These are phyloP conservation scores for Polyommatus icarus DNA, from an alignment of 2,888 invertebrate genomes.

Conservation along the genomic window DNA sequence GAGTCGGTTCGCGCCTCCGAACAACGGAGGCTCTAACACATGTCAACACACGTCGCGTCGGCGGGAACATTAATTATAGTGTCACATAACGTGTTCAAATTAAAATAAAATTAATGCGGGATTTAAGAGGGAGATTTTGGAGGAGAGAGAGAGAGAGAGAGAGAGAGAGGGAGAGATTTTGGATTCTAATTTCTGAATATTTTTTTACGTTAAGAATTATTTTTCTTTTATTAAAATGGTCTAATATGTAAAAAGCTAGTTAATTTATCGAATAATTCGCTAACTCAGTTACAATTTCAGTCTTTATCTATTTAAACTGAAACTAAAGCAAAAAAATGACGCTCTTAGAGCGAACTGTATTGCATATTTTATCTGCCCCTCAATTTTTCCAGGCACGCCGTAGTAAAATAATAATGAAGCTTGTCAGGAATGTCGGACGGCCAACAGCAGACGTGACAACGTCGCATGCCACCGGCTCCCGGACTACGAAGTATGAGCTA, in stretches of 20 bases:
- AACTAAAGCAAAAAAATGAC: not conserved
- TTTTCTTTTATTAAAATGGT: not conserved
- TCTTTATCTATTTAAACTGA: not conserved
- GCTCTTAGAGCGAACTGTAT: not conserved
- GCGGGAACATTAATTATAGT: slow-evolving; percentile 51
- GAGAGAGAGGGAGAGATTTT: not conserved
- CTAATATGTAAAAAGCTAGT: no score
- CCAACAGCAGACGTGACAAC: slow-evolving; percentile 50
- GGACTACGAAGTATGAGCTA: slow-evolving; percentile 64
- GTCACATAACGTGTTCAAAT: slow-evolving; percentile 52
- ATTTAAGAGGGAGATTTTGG: slow-evolving; percentile 41
- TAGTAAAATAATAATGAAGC: slow-evolving; percentile 66
- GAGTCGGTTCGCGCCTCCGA: slow-evolving; percentile 74
- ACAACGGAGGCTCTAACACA: slow-evolving; percentile 66
- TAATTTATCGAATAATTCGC: no score
- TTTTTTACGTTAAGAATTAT: not conserved
- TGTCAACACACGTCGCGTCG: slow-evolving; percentile 52
- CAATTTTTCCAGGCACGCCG: slow-evolving; percentile 39
- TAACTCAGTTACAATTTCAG: no score
- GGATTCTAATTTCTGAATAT: not conserved
- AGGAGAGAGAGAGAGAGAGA: no score
- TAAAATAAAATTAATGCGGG: slow-evolving; percentile 45
- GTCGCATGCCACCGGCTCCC: slow-evolving; percentile 52
- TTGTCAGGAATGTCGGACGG: slow-evolving; percentile 58
- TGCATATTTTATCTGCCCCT: slow-evolving; percentile 31